Evolutionary conservation across 2,797 vertebrate species (phyloP).

Genomic region (Danio choprae): DNA sequence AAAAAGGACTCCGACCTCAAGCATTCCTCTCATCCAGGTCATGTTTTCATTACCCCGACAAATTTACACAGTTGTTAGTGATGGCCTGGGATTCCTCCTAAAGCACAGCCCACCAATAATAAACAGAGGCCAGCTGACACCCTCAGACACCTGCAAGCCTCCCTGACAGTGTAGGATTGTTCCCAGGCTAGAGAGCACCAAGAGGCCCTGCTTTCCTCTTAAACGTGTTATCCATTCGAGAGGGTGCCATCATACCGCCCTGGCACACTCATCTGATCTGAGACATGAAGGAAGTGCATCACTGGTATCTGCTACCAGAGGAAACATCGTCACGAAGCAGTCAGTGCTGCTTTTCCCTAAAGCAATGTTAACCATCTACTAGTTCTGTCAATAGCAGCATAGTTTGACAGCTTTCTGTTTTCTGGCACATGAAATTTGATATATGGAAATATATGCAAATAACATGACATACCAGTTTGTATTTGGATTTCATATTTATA

Average conservation of each 20-base stretch:
- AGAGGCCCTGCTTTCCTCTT: slow-evolving; percentile 48
- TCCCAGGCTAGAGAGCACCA: slow-evolving; percentile 65
- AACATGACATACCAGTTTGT: too few species aligned
- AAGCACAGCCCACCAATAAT: slow-evolving; percentile 82
- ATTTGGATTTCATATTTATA: too few species aligned
- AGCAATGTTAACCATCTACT: not conserved
- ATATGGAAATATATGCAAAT: too few species aligned
- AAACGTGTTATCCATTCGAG: slow-evolving; percentile 42
- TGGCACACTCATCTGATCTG: slow-evolving; percentile 34
- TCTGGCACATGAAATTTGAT: too few species aligned
- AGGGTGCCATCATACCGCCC: slow-evolving; percentile 46
- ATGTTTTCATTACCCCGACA: slow-evolving; percentile 90
- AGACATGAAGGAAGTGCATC: slow-evolving; percentile 55
- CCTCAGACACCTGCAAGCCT: slow-evolving; percentile 86
- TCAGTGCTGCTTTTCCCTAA: not conserved
- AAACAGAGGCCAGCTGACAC: slow-evolving; percentile 87
- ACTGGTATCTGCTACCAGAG: slow-evolving; percentile 54
- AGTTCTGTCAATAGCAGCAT: not conserved
- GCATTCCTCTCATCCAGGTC: slow-evolving; percentile 77
- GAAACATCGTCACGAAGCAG: slow-evolving; percentile 35
- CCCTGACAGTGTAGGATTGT: slow-evolving; percentile 85
- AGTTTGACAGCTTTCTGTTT: too few species aligned
- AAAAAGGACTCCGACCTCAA: slow-evolving; percentile 76
- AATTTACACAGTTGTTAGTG: slow-evolving; percentile 85
- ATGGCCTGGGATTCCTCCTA: slow-evolving; percentile 81